phyloP scores from a whole-genome alignment of 2,113 vertebrate species.

The Clinocottus analis region DNA sequence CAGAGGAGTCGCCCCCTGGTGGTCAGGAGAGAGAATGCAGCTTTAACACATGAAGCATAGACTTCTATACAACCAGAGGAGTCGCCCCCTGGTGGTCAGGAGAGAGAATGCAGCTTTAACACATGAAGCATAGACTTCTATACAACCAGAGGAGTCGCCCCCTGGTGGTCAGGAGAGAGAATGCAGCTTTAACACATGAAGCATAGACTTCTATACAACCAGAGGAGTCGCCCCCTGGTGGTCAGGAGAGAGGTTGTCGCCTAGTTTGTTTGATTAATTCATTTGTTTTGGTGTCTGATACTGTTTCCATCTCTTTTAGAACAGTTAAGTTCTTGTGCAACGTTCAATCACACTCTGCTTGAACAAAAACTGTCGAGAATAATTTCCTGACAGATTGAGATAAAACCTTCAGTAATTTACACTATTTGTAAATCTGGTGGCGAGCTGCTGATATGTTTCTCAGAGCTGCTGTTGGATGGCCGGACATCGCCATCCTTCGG shows the following conservation, averaged over 20 bases:
- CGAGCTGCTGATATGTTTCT: background rate
- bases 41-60: background rate
- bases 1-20: background rate
- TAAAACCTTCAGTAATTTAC: background rate
- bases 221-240: background rate
- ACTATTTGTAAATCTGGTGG: background rate
- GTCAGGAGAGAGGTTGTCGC: background rate
- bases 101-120: background rate
- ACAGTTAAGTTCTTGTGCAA: background rate
- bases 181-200: background rate
- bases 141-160: background rate
- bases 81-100: background rate
- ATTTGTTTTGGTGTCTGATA: background rate
- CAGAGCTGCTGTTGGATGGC: background rate
- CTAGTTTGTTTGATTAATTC: background rate
- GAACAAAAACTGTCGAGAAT: background rate
- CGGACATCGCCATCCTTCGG: background rate
- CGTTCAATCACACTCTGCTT: background rate
- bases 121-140: no score
- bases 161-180: background rate
- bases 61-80: background rate
- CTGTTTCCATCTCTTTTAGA: background rate
- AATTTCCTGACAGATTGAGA: no score
- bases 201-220: no score
- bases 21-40: background rate